Base-by-base conservation (phyloP, 2,888 invertebrate species). In the Nemoura dubitans region DNA sequence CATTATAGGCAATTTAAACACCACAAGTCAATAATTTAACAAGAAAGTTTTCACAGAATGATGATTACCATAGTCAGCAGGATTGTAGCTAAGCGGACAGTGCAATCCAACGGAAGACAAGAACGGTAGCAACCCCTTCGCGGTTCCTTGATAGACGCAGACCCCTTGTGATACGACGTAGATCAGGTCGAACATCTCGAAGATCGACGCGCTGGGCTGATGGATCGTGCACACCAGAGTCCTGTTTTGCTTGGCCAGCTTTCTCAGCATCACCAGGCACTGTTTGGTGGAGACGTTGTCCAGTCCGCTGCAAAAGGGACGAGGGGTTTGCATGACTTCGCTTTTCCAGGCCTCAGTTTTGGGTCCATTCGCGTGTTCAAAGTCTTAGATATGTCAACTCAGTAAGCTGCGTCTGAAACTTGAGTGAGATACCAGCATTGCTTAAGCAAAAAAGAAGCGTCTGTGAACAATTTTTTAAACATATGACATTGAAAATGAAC, bases 141-240 rank as follows among this genome's bases (percentile, higher is more conserved):
- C 94, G 26, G 93, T 93, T 0, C 95, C 95, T 89, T 95, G 95
- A 90, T 93, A 95, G 83, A 95, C 93, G 89, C 95, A 95, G 0
- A 92, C 91, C 0, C 95, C 95, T 87, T 93, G 93, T 0, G 95
- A 94, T 87, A 95, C 91, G 85, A 95, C 94, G 90, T 94, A 95
- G 3, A 95, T 93, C 91, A 93, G 93, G 90, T 95, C 95, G 89
- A 95, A 95, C 86, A 93, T 90, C 89, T 94, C 93, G 88, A 95
- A 92, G 0, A 95, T 91, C 0, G 94, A 94, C 0, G 95, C 95
- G n/a, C 95, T 93, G 0, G 95, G 95, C 89, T 95, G 95, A 89
- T 95, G 95, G 88, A 95, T 94, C 0, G 95, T 95, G 90, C 95
- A 95, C 7, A 95, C 94, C n/a, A 95, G 94, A 0, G 95, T 95